A percentile compares a stretch with the other conserved stretches of the same genome.
Conservation (phyloP, 2,113 vertebrate genomes). For the Prionailurus bengalensis region DNA sequence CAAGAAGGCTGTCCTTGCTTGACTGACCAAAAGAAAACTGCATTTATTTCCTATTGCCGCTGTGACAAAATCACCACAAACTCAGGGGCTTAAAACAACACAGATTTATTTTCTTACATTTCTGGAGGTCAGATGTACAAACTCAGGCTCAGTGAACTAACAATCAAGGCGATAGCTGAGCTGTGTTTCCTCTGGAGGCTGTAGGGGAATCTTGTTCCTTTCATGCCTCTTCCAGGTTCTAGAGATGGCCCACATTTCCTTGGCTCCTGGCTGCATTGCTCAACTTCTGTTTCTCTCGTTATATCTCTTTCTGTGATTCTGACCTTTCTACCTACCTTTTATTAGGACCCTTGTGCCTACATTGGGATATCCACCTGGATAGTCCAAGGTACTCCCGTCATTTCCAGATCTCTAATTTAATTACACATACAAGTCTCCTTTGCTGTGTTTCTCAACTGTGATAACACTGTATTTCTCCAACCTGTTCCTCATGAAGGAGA, state of each 20-base stretch:
- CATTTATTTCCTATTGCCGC: not conserved
- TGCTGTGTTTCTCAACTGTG: not conserved
- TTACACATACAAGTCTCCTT: not conserved
- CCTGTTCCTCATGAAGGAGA: not conserved
- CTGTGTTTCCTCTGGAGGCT: not conserved
- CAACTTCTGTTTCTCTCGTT: not conserved
- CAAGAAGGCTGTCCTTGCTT: not conserved
- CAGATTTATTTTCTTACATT: not conserved
- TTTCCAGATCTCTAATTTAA: not conserved
- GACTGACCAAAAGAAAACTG: not conserved
- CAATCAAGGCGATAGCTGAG: not conserved
- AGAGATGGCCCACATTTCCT: not conserved
- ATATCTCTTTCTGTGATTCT: not conserved
- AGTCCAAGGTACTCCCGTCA: not conserved
- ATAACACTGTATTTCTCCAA: not conserved
- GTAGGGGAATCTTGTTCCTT: not conserved
- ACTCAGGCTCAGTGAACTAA: not conserved
- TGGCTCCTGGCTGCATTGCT: not conserved
- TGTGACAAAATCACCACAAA: not conserved
- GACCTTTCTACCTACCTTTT: not conserved
- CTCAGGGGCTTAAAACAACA: not conserved
- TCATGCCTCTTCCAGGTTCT: not conserved
- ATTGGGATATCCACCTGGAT: not conserved
- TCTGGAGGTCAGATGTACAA: not conserved
- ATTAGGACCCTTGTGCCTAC: not conserved